These are phyloP conservation scores for Ateles fusciceps DNA, from an alignment of 2,797 vertebrate genomes.

Conservation along the genomic window DNA sequence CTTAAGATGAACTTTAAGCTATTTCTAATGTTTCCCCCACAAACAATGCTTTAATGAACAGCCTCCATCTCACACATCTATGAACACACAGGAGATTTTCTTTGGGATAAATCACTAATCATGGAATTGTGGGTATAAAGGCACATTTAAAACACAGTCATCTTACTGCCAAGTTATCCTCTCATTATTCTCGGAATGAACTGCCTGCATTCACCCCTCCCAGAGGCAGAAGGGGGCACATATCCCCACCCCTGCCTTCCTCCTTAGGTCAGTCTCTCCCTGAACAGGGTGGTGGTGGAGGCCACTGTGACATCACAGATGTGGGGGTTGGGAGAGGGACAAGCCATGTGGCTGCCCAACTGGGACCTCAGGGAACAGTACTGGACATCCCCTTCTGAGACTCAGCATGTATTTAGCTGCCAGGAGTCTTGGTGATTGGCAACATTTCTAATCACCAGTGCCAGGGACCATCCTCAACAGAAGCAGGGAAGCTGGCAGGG, in stretches of 20 bases:
- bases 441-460: not conserved
- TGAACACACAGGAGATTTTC: fast-evolving
- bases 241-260: not conserved
- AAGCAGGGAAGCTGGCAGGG: not conserved
- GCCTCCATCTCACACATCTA: not conserved
- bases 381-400: not conserved
- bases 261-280: not conserved
- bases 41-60: not conserved
- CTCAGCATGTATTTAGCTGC: fast-evolving
- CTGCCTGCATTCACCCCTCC: not conserved
- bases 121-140: fast-evolving
- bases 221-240: fast-evolving
- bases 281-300: not conserved
- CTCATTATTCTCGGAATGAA: not conserved
- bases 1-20: not conserved
- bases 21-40: not conserved
- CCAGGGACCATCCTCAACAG: not conserved
- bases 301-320: constrained; percentile 38
- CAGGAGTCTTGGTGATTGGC: not conserved
- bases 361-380: not conserved
- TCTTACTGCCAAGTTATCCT: not conserved
- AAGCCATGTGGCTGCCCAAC: fast-evolving
- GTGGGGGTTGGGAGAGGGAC: not conserved
- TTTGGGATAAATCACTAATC: not conserved
- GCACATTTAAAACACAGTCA: not conserved